Base-by-base conservation (phyloP, 2,888 invertebrate genomes). In the Microchrysa polita region DNA sequence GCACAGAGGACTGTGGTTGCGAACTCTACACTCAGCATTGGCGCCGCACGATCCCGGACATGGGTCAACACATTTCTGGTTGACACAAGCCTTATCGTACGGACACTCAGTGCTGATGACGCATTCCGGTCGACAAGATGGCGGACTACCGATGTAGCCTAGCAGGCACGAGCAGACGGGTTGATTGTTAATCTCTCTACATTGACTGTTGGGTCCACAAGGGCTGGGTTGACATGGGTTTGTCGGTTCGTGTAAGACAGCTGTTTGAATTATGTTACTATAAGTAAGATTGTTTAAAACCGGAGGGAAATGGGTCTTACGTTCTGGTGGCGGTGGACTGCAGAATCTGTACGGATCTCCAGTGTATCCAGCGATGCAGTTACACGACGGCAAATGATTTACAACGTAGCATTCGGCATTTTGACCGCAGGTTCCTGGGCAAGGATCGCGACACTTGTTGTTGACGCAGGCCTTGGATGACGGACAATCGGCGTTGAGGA, bases 1-100 rank as follows among this genome's bases (percentile, higher is more conserved):
- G 82, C 94, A 94, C 76, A 92, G 89, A 1, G 94, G 93, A 79
- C 90, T 91, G 81, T 94, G 94, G 81, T 93, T 92, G 74, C 91
- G 88, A 1, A 92, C 92, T 81, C 89, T 88, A 80, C 95, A 95
- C 52, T 88, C 86, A 42, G 93, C 91, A 82, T 91, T 91, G 48
- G 88, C 81, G 60, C 92, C 93, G 80, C 85, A 80, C 86, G 85
- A 92, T 69, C 89, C 90, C 42, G 89, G 88, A 78, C 95, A 95
- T 48, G 95, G 94, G 82, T 94, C 89, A 23, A 86, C 81, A 81
- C 95, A 95, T 84, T 92, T 93, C 78, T 90, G 90, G 80, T 91
- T 90, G 12, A 92, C 85, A 80, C 95, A 95, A 2, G 94, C 91
- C 80, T 89, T 89, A 77, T 91, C 88, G 18, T 87, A 85, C 1